phyloP scores from a whole-genome alignment of 2,888 invertebrate species.

The Molorchus minor region DNA sequence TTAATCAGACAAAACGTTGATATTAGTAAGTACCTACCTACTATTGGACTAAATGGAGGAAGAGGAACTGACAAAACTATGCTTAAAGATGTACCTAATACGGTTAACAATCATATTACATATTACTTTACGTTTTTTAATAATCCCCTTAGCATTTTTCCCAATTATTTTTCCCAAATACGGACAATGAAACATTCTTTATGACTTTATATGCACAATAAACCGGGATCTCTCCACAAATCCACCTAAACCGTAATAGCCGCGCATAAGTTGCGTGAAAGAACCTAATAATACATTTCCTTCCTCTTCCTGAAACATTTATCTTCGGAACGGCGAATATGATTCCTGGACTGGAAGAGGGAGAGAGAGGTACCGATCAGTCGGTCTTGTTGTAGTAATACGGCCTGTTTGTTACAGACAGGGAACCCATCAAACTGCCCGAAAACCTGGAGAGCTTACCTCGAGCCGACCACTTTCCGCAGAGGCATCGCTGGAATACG shows the following conservation, averaged over 20 bases:
- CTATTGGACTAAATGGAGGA: no score
- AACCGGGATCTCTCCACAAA: not conserved
- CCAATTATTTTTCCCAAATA: no score
- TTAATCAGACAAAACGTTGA: no score
- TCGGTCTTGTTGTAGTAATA: constrained; percentile 12
- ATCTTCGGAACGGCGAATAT: constrained; percentile 10
- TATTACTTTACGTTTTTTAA: no score
- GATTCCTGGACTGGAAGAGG: constrained; percentile 3
- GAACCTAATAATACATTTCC: not conserved
- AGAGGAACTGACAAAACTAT: no score
- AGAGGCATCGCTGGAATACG: constrained; percentile 98
- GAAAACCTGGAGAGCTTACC: constrained; percentile 95
- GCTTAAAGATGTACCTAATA: no score
- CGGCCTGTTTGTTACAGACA: constrained; percentile 70
- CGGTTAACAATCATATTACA: no score
- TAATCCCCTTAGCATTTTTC: no score
- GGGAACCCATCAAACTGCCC: constrained; percentile 91
- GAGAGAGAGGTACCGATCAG: constrained; percentile 5
- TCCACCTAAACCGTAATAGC: not conserved
- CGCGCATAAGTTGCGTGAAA: not conserved
- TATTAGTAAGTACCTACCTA: no score
- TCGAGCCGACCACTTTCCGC: constrained; percentile 93
- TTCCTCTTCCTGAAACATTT: constrained; percentile 10
- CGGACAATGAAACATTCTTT: no score
- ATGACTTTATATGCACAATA: not conserved